These are phyloP conservation scores for Amphipyra berbera DNA, from an alignment of 2,888 invertebrate genomes.

Conservation along the genomic window DNA sequence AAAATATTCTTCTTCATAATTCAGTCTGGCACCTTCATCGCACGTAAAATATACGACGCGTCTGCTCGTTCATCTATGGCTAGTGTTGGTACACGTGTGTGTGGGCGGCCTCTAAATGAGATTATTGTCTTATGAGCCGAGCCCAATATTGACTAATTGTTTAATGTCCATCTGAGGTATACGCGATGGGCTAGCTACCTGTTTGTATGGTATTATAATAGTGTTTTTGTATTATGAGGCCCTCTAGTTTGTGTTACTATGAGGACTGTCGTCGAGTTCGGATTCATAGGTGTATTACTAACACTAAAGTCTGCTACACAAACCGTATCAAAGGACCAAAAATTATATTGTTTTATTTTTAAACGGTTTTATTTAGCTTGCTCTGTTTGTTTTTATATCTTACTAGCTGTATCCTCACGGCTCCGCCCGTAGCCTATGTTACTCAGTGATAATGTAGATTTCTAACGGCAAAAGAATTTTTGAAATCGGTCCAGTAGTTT, in stretches of 20 bases:
- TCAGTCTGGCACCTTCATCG: not conserved
- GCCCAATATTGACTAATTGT: constrained; percentile 53
- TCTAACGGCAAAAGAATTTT: no score
- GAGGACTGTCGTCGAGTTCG: not conserved
- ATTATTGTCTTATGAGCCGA: constrained; percentile 57
- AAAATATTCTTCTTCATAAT: not conserved
- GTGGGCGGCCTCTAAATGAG: constrained; percentile 59
- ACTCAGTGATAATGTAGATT: no score
- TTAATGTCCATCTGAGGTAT: constrained; percentile 28
- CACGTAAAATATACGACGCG: not conserved
- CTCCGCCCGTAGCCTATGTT: no score
- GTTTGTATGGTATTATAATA: not conserved
- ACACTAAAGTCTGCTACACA: no score
- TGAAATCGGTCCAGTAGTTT: no score
- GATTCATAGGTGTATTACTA: no score
- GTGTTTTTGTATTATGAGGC: not conserved
- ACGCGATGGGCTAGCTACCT: constrained; percentile 14
- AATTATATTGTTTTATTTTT: no score
- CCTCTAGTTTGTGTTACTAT: not conserved
- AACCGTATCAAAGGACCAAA: constrained; percentile 1
- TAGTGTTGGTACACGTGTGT: constrained; percentile 29
- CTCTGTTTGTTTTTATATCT: no score
- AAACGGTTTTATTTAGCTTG: no score
- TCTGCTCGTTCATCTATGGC: constrained; percentile 32
- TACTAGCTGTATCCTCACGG: no score